Evolutionary conservation across 2,113 vertebrate genomes (phyloP), one percentile per base, ranked within the genome.

Genomic region (Polypterus senegalus): DNA sequence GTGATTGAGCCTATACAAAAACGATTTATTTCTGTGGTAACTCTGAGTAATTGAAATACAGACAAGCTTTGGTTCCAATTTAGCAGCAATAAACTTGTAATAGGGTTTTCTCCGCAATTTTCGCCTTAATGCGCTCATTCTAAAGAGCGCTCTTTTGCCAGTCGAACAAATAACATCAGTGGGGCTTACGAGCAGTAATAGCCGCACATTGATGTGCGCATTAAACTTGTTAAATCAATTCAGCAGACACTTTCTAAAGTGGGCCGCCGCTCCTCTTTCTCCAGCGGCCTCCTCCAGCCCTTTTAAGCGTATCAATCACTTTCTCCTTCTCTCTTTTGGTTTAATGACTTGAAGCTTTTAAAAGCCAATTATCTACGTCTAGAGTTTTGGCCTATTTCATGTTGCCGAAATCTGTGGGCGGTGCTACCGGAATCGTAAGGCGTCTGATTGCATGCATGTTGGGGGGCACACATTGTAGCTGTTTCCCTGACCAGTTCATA

Each of bases 31-130:
- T 91, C 88, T 88, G 81, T 87, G 90, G 88, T 91, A 92, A 91
- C 90, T 89, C 86, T 86, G 86, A 91, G 91, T 93, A 93, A 93
- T 93, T 93, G 91, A 92, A 92, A 93, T 91, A 93, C 91, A 91
- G 87, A 91, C 86, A 91, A 90, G 88, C 89, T 93, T 93, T 91
- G 89, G 86, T 91, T 92, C 89, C 91, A 92, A 93, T 92, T 93
- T 93, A 82, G 89, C 86, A 91, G 89, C 91, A 93, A 93, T 93
- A 91, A 92, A 93, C 88, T 91, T 91, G 91, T 93, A 92, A 93
- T 93, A 88, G 91, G 88, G 87, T 91, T 93, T 92, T 93, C 91
- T 91, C 86, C 89, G 87, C 90, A 91, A 90, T 93, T 91, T 90
- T 91, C 89, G 86, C 86, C 88, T 90, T 93, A 93, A 92, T 92